Conservation (phyloP, 2,113 vertebrate genomes). For the Lophotis ruficrista region DNA sequence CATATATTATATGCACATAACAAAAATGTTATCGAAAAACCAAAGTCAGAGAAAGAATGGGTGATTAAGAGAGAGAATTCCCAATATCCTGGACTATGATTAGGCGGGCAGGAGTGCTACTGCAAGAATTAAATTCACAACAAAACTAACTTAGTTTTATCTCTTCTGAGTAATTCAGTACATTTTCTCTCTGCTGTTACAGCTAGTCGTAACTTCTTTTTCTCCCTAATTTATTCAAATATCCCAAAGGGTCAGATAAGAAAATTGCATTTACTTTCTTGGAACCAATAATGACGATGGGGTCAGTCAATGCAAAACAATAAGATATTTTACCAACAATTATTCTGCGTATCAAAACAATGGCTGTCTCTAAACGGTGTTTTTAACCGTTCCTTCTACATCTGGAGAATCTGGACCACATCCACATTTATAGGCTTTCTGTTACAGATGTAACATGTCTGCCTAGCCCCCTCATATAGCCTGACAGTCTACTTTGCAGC, state of each 20-base stretch:
- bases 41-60: background rate
- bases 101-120: background rate
- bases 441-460: background rate
- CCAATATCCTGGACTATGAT: background rate
- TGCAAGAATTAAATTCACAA: conserved; percentile 9
- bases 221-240: conserved; percentile 13
- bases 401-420: background rate
- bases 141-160: conserved; percentile 19
- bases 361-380: background rate
- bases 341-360: background rate
- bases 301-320: background rate
- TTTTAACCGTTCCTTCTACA: background rate
- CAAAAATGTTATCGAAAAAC: background rate
- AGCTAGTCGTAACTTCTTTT: background rate
- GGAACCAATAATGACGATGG: background rate
- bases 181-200: conserved; percentile 4
- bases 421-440: background rate
- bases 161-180: conserved; percentile 30
- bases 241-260: conserved; percentile 24
- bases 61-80: conserved; percentile 5
- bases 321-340: background rate
- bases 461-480: background rate
- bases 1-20: background rate
- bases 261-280: conserved; percentile 15
- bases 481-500: background rate